A percentile compares a stretch with the other conserved stretches of the same genome.
Evolutionary conservation across 2,888 invertebrate genomes (phyloP).

Genomic region (Prosapia bicincta): DNA sequence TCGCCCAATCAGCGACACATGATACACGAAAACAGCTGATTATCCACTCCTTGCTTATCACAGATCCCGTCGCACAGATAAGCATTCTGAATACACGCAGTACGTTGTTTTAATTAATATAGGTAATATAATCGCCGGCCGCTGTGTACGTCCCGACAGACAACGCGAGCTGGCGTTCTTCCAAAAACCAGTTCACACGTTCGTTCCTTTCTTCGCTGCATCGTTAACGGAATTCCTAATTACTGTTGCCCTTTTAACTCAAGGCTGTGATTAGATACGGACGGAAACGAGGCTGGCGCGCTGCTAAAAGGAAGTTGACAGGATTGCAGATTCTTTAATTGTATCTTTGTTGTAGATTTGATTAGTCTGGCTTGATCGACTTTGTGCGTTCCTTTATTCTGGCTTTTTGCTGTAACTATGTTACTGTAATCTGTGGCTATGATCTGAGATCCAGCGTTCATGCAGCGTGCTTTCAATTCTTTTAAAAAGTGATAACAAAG

Average conservation of each 20-base stretch:
- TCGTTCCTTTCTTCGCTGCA: not conserved
- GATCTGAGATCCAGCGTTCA: too few relatives aligned
- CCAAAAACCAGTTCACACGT: not conserved
- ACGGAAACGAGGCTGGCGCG: not conserved
- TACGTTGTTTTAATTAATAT: not conserved
- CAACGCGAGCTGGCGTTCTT: not conserved
- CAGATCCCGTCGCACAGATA: not conserved
- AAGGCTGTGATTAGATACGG: not conserved
- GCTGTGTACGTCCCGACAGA: not conserved
- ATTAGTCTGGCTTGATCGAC: not conserved
- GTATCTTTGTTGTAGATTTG: not conserved
- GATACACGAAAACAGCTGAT: too few relatives aligned
- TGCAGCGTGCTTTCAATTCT: too few relatives aligned
- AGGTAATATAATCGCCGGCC: not conserved
- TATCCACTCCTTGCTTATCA: too few relatives aligned
- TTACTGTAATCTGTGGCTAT: too few relatives aligned
- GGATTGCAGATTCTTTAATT: not conserved
- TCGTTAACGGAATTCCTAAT: not conserved
- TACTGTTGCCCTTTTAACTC: not conserved
- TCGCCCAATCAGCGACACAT: too few relatives aligned
- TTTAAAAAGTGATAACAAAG: too few relatives aligned
- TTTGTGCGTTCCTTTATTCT: too few relatives aligned
- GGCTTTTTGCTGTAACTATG: too few relatives aligned
- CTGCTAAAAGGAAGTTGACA: not conserved
- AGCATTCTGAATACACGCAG: not conserved